A percentile compares a stretch with the other conserved stretches of the same genome.
Conservation (phyloP, 2,888 invertebrate genomes). For the Euproctis similis region DNA sequence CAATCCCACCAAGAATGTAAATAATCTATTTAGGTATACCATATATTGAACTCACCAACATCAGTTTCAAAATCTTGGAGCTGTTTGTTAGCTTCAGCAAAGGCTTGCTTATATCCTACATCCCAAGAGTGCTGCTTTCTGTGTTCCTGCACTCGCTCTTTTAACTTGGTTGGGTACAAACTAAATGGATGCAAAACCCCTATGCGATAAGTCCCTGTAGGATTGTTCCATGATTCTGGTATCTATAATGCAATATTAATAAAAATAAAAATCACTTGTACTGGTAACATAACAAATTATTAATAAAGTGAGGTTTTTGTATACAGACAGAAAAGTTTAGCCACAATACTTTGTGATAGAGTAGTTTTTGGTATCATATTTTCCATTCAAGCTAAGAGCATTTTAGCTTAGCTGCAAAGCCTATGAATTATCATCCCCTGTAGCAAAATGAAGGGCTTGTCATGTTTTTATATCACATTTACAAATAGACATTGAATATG, state of each 20-base stretch:
- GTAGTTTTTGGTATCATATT: no score
- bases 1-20: background rate
- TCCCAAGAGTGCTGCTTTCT: constrained; percentile 91
- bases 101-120: constrained; percentile 83
- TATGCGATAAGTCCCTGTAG: constrained; percentile 87
- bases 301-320: no score
- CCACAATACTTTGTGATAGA: no score
- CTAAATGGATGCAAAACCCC: constrained; percentile 91
- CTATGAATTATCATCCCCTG: no score
- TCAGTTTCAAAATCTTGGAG: constrained; percentile 85
- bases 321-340: no score
- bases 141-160: constrained; percentile 87
- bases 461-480: no score
- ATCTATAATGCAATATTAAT: constrained; percentile 69
- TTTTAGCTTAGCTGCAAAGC: no score
- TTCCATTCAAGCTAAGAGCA: no score
- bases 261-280: no score
- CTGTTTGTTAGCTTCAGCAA: constrained; percentile 85
- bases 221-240: constrained; percentile 88
- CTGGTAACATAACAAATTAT: no score
- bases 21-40: background rate
- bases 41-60: constrained; percentile 58
- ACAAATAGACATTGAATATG: no score
- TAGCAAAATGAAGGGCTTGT: no score
- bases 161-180: constrained; percentile 88